Percentiles rank a stretch among this genome's conserved stretches.
These are phyloP conservation scores for Nerophis lumbriciformis DNA, from an alignment of 2,113 vertebrate genomes.

Conservation along the genomic window DNA sequence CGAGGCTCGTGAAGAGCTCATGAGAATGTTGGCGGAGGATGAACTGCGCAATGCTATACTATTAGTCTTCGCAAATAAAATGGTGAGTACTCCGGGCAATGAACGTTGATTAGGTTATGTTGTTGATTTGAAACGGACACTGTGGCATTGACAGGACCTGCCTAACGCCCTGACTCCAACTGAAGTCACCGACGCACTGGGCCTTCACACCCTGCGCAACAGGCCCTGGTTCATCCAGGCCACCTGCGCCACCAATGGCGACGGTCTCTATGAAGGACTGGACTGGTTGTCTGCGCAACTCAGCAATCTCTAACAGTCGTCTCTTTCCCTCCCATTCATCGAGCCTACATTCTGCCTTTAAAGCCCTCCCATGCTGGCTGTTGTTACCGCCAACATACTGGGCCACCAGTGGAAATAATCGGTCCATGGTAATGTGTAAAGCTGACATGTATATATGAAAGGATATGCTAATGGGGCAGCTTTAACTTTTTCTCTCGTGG, in stretches of 20 bases:
- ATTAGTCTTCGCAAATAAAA: constrained; percentile 97
- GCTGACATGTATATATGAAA: constrained; percentile 87
- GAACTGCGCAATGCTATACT: constrained; percentile 91
- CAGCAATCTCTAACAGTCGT: constrained; percentile 81
- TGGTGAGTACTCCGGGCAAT: constrained; percentile 65
- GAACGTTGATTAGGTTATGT: not conserved
- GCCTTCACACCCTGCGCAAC: constrained; percentile 84
- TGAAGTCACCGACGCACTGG: constrained; percentile 93
- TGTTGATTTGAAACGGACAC: too few species aligned
- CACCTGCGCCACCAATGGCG: constrained; percentile 91
- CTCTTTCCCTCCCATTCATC: constrained; percentile 31
- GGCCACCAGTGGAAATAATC: constrained; percentile 53
- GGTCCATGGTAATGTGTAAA: constrained; percentile 64
- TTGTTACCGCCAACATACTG: constrained; percentile 72
- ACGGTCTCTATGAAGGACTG: constrained; percentile 97
- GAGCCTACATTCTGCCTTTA: constrained; percentile 2
- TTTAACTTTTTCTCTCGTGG: constrained; percentile 73
- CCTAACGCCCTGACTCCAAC: constrained; percentile 96
- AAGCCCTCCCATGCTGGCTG: constrained; percentile 65
- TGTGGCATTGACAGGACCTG: constrained; percentile 76
- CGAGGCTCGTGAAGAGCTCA: constrained; percentile 90
- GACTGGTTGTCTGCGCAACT: constrained; percentile 96
- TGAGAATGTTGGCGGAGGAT: constrained; percentile 93
- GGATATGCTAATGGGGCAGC: constrained; percentile 83
- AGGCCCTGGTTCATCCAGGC: constrained; percentile 98